phyloP scores from a whole-genome alignment of 1,140 invertebrate species.

The Triops cancriformis region DNA sequence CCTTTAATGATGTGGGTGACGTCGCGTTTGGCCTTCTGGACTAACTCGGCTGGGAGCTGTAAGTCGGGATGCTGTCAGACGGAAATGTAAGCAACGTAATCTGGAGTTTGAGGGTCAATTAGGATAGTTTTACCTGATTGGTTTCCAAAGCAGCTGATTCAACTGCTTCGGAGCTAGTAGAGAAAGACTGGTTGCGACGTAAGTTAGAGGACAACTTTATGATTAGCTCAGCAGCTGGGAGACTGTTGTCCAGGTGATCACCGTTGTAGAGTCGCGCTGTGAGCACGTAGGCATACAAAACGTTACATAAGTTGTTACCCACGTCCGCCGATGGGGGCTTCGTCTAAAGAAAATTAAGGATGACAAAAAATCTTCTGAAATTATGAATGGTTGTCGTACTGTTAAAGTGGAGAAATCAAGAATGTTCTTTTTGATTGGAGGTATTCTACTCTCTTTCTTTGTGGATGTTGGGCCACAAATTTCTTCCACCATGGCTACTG shows the following conservation, averaged over 20 bases:
- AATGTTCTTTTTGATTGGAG: neutral
- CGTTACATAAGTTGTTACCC: slow-evolving; percentile 20
- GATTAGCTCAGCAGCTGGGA: neutral
- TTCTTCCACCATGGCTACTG: neutral
- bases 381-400: neutral
- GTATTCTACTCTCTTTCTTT: neutral
- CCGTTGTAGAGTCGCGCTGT: neutral
- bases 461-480: neutral
- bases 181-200: neutral
- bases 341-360: neutral
- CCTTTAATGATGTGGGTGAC: slow-evolving; percentile 10
- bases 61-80: slow-evolving; percentile 16
- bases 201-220: neutral
- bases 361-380: neutral
- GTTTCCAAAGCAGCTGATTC: neutral
- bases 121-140: neutral
- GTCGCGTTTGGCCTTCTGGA: slow-evolving; percentile 14
- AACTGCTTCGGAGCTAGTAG: neutral
- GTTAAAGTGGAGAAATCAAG: neutral
- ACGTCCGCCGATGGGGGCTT: slow-evolving; percentile 15
- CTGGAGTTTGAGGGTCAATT: no score
- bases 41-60: neutral
- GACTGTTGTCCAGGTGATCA: neutral
- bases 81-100: neutral
- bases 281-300: neutral